Evolutionary conservation across 2,797 vertebrate genomes (phyloP).

Genomic region (Hoplostethus mediterraneus): DNA sequence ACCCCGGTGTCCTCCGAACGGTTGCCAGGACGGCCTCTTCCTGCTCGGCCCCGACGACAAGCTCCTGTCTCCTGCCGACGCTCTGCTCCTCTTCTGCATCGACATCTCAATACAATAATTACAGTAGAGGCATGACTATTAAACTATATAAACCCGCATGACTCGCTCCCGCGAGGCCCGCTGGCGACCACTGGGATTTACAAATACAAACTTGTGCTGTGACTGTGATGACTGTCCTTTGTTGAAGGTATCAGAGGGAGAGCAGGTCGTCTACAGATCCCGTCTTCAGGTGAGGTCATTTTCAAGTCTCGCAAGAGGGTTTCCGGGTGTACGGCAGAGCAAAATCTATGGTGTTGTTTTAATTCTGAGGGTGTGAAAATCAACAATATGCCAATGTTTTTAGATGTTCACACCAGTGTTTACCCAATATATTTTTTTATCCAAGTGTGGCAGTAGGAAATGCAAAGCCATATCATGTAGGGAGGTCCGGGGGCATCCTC

Average conservation of each 20-base stretch:
- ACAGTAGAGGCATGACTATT: no score
- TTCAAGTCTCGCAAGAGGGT: not conserved
- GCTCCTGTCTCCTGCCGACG: conserved; percentile 18
- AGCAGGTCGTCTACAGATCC: conserved; percentile 51
- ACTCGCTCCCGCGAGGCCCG: not conserved
- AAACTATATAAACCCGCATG: not conserved
- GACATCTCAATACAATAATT: no score
- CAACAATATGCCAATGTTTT: not conserved
- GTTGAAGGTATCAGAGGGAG: conserved; percentile 63
- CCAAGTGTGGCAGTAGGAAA: no score
- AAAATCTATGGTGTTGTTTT: no score
- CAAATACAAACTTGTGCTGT: not conserved
- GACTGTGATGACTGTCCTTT: conserved; percentile 9
- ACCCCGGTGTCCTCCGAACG: not conserved
- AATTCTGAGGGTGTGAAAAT: not conserved
- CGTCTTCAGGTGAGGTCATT: conserved; percentile 72
- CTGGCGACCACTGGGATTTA: not conserved
- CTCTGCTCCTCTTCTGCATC: conserved; percentile 81
- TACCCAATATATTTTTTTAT: no score
- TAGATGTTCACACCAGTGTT: no score
- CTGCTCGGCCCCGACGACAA: conserved; percentile 49
- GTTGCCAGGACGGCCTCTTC: conserved; percentile 62
- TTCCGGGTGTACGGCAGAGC: not conserved
- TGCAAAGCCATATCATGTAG: no score
- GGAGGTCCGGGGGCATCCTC: no score